phyloP scores from a whole-genome alignment of 2,797 vertebrate species.

The Poeciliopsis gracilis region DNA sequence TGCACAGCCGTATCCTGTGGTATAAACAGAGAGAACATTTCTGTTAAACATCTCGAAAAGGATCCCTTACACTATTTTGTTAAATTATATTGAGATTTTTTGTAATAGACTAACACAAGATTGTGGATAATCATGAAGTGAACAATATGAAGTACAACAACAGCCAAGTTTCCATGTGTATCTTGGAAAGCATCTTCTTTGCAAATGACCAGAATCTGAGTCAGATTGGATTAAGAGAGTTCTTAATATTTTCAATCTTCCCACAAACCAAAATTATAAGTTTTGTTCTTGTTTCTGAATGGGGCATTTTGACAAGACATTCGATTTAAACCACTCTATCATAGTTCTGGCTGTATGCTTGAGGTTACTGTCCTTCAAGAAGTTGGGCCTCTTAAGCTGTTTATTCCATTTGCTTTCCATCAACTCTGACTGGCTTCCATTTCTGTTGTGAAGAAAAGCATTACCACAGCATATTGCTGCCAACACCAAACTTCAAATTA shows the following conservation, averaged over 20 bases:
- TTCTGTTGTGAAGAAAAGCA: no score
- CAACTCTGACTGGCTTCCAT: no score
- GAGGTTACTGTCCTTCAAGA: no score
- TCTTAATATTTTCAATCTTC: not conserved
- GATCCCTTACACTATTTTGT: not conserved
- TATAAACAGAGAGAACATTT: not conserved
- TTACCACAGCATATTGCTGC: no score
- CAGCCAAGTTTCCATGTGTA: not conserved
- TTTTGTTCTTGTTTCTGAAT: not conserved
- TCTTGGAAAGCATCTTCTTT: not conserved
- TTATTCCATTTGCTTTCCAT: no score
- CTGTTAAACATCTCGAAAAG: not conserved
- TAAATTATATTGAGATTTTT: not conserved
- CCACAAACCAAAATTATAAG: not conserved
- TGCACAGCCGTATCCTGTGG: not conserved
- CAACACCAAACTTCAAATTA: not conserved
- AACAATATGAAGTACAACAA: not conserved
- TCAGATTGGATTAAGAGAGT: not conserved
- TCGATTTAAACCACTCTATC: no score
- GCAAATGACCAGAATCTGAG: not conserved
- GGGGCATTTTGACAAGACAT: not conserved
- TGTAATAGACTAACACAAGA: not conserved
- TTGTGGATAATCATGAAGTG: not conserved
- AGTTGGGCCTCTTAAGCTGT: no score
- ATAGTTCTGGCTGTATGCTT: no score